phyloP scores from a whole-genome alignment of 1,140 invertebrate genomes.

The Ridgeia piscesae region DNA sequence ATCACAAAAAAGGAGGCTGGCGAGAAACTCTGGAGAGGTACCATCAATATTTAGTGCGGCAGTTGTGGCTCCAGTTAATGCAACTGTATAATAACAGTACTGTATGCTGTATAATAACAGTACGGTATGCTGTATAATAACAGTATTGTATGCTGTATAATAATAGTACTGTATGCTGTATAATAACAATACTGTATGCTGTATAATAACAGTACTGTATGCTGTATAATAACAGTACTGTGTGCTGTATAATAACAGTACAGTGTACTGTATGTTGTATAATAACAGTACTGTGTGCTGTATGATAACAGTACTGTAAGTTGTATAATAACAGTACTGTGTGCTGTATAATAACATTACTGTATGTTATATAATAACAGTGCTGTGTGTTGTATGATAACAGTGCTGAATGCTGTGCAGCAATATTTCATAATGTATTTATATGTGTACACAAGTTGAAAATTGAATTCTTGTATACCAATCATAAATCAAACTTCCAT shows the following conservation, averaged over 20 bases:
- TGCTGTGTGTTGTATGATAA: neutral
- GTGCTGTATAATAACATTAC: neutral
- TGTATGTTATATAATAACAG: neutral
- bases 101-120: too few relatives aligned
- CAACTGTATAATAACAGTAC: neutral
- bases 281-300: neutral
- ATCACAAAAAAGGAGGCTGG: slow-evolving; percentile 96
- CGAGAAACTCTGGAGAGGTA: slow-evolving; percentile 89
- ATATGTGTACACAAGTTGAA: too few relatives aligned
- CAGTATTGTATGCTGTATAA: neutral
- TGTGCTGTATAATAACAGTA: neutral
- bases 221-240: neutral
- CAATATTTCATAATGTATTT: too few relatives aligned
- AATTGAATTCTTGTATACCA: too few relatives aligned
- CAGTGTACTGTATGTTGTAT: neutral
- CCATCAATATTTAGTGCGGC: neutral
- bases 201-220: neutral
- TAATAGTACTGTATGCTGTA: neutral
- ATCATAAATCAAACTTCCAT: too few relatives aligned
- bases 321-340: neutral
- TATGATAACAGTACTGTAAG: too few relatives aligned
- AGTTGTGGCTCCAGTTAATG: neutral
- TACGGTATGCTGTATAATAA: neutral
- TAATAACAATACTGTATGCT: neutral
- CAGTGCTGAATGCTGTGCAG: too few relatives aligned